Base-by-base conservation (phyloP, 2,888 invertebrate species). In the Ectemnius continuus region DNA sequence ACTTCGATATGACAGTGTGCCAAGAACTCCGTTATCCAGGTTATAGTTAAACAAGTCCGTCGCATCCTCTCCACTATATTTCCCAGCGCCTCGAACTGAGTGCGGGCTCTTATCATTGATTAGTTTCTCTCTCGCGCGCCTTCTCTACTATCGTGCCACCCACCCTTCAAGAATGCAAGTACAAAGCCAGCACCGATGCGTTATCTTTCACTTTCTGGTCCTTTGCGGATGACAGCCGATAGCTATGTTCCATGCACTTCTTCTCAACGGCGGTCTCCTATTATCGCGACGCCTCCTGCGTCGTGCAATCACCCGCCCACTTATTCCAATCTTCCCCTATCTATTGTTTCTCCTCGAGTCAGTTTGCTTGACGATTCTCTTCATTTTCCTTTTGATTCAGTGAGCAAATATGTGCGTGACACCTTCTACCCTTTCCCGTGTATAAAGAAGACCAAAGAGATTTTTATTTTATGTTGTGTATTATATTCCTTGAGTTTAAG, bases 1-100 rank as follows among this genome's bases (percentile, higher is more conserved):
- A 78, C 79, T 84, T 82, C 83, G 84, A 87, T 85, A 82, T 85
- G 87, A 89, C 88, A 88, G 89, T 88, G 90, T 90, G 90, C 90
- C 90, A 90, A 90, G 84, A 84, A 87, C 67, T 78, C 74, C 70
- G 61, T 69, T 63, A 76, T 73, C 80, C 81, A 73, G 70, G 77
- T 67, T 71, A 66, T 79, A 77, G 74, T 73, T 81, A 74, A 74
- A 14, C 14, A 16, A 70, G 75, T 78, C 72, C 70, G 61, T 69
- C 76, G 63, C 68, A 65, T 74, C 76, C 72, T 47, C 46, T 76
- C 77, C 61, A 67, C 68, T 65, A 61, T 65, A 61, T 57, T 65
- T 62, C 60, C 11, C 46, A 11, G 36, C 46, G 61, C 23, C 59
- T 36, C 62, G 23, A 46, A 61, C 67, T 36, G 36, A 36, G 36